These are phyloP conservation scores for Ficedula albicollis DNA, from an alignment of 2,797 vertebrate species.

Conservation along the genomic window DNA sequence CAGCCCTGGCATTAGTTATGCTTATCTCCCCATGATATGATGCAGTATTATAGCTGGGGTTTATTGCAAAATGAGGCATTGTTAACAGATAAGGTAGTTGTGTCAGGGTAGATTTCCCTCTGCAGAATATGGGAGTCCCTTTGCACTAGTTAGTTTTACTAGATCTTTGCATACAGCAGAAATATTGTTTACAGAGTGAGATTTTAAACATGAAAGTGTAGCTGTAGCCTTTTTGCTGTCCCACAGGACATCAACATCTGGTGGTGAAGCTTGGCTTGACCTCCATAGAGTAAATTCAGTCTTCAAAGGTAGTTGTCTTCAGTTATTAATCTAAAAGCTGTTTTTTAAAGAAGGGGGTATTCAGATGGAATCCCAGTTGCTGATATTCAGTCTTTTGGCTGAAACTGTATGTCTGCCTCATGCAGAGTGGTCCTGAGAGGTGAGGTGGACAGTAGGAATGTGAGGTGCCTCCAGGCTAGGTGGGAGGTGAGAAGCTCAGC, in stretches of 20 bases:
- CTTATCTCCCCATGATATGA: not conserved
- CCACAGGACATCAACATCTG: not conserved
- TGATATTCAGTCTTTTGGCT: not conserved
- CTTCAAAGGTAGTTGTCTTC: not conserved
- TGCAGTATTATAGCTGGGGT: not conserved
- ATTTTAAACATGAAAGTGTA: not conserved
- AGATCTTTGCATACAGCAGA: not conserved
- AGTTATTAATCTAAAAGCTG: not conserved
- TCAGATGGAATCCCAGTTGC: not conserved
- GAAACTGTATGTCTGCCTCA: not conserved
- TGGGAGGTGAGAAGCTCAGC: not conserved
- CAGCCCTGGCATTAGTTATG: not conserved
- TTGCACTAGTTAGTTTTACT: not conserved
- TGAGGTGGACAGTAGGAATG: not conserved
- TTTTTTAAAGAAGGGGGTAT: not conserved
- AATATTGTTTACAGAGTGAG: not conserved
- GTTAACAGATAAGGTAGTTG: not conserved
- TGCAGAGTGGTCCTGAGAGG: not conserved
- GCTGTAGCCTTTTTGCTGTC: not conserved
- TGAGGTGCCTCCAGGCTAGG: not conserved
- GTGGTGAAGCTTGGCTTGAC: not conserved
- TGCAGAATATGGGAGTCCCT: not conserved
- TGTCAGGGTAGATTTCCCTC: not conserved
- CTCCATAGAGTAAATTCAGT: not conserved
- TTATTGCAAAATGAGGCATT: not conserved